phyloP scores from a whole-genome alignment of 2,113 vertebrate species.

The Apodemus sylvaticus region DNA sequence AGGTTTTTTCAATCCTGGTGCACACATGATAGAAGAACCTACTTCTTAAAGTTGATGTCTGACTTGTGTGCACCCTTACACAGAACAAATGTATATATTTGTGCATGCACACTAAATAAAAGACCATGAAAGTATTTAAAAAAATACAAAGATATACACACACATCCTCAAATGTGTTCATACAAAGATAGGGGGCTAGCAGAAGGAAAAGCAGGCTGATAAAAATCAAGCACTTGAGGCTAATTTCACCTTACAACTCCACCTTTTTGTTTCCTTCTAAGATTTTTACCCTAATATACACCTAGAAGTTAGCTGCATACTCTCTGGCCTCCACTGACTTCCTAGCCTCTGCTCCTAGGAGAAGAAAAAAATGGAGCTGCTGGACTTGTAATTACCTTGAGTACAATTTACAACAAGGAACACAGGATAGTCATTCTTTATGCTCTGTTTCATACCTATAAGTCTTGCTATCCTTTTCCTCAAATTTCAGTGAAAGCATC shows the following conservation, averaged over 20 bases:
- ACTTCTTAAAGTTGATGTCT: not conserved
- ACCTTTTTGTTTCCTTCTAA: not conserved
- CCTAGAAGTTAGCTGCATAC: not conserved
- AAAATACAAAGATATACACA: not conserved
- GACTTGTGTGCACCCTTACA: not conserved
- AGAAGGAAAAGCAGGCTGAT: not conserved
- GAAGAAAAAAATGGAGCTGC: not conserved
- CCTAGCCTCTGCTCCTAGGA: too few species aligned
- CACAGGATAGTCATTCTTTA: not conserved
- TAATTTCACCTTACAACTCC: not conserved
- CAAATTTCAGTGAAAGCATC: not conserved
- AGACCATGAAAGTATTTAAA: not conserved
- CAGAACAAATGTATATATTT: not conserved
- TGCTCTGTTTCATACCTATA: not conserved
- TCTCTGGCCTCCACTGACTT: not conserved
- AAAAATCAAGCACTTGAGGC: not conserved
- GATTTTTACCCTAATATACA: too few species aligned
- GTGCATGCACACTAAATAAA: not conserved
- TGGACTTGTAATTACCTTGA: too few species aligned
- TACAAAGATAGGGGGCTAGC: not conserved
- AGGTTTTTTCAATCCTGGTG: not conserved
- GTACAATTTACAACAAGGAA: not conserved
- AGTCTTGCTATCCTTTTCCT: not conserved
- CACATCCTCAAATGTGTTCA: not conserved
- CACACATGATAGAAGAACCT: not conserved